These are phyloP conservation scores for Varroa destructor DNA, from an alignment of 1,140 invertebrate genomes.

Conservation along the genomic window DNA sequence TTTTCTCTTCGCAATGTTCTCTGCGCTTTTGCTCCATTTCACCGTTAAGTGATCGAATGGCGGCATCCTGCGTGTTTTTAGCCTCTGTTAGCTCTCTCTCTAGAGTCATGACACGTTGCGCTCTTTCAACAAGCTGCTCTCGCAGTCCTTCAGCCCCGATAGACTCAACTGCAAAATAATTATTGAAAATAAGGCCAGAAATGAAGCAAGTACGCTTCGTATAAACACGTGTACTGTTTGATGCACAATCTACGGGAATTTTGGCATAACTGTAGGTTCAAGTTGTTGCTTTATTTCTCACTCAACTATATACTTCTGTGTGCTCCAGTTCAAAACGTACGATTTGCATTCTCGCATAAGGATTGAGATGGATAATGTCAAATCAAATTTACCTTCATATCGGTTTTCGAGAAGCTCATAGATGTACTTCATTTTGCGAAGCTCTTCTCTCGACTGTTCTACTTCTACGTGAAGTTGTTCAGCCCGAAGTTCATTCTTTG, in stretches of 20 bases:
- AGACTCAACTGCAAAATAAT: slow-evolving; percentile 1
- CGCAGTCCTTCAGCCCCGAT: not conserved
- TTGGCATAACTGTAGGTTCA: too few species aligned
- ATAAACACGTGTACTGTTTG: too few species aligned
- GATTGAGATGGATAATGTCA: too few species aligned
- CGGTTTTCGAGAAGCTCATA: not conserved
- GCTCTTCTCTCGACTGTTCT: slow-evolving; percentile 6
- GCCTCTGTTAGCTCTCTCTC: not conserved
- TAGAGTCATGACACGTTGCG: not conserved
- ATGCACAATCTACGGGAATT: too few species aligned
- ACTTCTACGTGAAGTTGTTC: not conserved
- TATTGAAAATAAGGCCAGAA: not conserved
- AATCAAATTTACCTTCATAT: not conserved
- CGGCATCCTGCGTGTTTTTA: not conserved
- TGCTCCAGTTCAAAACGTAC: too few species aligned
- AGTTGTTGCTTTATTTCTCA: not conserved
- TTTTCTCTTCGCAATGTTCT: not conserved
- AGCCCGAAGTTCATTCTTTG: too few species aligned
- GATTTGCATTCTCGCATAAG: too few species aligned
- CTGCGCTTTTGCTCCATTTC: not conserved
- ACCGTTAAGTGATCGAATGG: not conserved
- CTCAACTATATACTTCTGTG: not conserved
- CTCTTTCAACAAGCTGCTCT: not conserved
- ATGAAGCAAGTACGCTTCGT: not conserved
- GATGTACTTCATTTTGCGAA: slow-evolving; percentile 1